phyloP scores from a whole-genome alignment of 1,140 invertebrate genomes.

The Watersipora subatra region DNA sequence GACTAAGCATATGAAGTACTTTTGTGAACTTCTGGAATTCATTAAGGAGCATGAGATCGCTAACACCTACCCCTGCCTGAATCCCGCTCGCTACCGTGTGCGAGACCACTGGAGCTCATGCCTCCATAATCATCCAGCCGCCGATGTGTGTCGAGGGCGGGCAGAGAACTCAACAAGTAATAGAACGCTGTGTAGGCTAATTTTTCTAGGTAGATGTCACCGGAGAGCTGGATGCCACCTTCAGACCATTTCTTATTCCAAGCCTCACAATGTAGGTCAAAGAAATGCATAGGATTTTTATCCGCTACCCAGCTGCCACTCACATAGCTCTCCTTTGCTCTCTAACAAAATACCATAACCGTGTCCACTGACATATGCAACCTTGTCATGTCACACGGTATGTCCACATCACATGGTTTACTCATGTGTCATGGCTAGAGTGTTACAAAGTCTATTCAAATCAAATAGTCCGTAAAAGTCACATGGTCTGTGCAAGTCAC shows the following conservation, averaged over 20 bases:
- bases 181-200: conserved; percentile 3
- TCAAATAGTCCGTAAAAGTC: no score
- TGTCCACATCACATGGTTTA: no score
- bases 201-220: background rate
- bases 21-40: no score
- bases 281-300: background rate
- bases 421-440: no score
- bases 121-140: conserved; percentile 24
- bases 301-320: background rate
- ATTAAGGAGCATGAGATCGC: no score
- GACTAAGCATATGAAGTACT: no score
- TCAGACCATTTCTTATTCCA: background rate
- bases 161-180: conserved; percentile 8
- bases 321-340: background rate
- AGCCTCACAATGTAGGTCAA: background rate
- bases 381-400: no score
- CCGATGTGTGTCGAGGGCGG: background rate
- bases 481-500: no score
- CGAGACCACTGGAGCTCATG: conserved; percentile 29
- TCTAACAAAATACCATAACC: no score
- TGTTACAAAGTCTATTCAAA: no score
- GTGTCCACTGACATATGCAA: no score
- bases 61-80: background rate
- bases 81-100: conserved; percentile 17
- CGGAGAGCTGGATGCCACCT: background rate